Conservation (phyloP, 2,888 invertebrate genomes). For the Dysmachus trigonus region DNA sequence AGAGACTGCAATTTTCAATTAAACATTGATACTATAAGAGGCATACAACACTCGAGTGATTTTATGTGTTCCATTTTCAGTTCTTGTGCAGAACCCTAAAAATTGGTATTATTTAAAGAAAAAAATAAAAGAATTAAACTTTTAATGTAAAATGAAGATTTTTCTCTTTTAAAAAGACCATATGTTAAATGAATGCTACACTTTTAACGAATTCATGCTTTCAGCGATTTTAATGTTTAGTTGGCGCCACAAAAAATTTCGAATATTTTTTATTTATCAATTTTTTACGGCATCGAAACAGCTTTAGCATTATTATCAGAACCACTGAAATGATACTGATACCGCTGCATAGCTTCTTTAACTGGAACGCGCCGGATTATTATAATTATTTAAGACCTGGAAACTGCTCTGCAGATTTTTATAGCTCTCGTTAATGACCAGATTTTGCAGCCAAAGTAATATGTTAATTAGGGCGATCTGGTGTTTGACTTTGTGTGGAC, state of each 20-base stretch:
- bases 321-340: not conserved
- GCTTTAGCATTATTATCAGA: not conserved
- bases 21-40: too few species aligned
- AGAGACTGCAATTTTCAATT: too few species aligned
- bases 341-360: not conserved
- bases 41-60: too few species aligned
- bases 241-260: not conserved
- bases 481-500: not conserved
- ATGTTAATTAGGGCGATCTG: not conserved
- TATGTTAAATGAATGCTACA: not conserved
- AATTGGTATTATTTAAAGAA: not conserved
- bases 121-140: not conserved
- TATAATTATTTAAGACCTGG: not conserved
- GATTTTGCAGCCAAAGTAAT: not conserved
- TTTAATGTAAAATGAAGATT: not conserved
- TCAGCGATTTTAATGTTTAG: not conserved
- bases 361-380: not conserved
- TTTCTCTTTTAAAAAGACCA: not conserved
- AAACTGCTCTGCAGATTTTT: not conserved
- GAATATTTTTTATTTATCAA: not conserved
- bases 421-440: not conserved
- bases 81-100: not conserved
- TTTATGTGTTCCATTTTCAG: not conserved
- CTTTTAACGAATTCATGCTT: not conserved
- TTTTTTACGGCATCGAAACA: not conserved